Percentiles rank a stretch among this genome's conserved stretches.
phyloP scores from a whole-genome alignment of 2,888 invertebrate genomes.

The Parasteatoda lunata region DNA sequence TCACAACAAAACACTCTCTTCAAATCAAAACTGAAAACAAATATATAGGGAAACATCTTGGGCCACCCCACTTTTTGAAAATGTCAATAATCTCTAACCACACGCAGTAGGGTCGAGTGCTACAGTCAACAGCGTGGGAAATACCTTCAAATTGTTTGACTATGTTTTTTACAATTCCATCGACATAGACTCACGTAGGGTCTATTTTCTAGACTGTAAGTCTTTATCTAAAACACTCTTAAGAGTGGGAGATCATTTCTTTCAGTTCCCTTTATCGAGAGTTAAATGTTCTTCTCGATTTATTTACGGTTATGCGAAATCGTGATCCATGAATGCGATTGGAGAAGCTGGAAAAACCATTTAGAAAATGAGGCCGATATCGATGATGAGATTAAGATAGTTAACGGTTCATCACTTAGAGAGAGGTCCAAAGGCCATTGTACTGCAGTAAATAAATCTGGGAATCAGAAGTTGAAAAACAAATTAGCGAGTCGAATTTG shows the following conservation, averaged over 20 bases:
- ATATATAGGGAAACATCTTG: background rate
- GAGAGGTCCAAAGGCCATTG: background rate
- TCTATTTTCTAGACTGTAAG: background rate
- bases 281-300: slow-evolving; percentile 19
- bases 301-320: slow-evolving; percentile 50
- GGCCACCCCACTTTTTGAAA: background rate
- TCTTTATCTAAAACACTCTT: slow-evolving; percentile 42
- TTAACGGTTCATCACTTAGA: slow-evolving; percentile 26
- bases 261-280: background rate
- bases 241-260: slow-evolving; percentile 9
- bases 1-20: slow-evolving; percentile 1
- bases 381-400: slow-evolving; percentile 12
- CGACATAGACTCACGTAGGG: slow-evolving; percentile 20
- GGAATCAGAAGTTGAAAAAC: background rate
- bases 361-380: slow-evolving; percentile 17
- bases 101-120: background rate
- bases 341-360: background rate
- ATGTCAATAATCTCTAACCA: background rate
- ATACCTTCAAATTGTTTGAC: background rate
- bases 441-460: background rate
- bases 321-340: slow-evolving; percentile 29
- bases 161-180: slow-evolving; percentile 3
- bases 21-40: slow-evolving; percentile 5
- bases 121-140: slow-evolving; percentile 33
- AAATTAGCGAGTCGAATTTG: no score